A percentile compares a stretch with the other conserved stretches of the same genome.
Evolutionary conservation across 2,888 invertebrate genomes (phyloP).

Genomic region (Clivina fossor): DNA sequence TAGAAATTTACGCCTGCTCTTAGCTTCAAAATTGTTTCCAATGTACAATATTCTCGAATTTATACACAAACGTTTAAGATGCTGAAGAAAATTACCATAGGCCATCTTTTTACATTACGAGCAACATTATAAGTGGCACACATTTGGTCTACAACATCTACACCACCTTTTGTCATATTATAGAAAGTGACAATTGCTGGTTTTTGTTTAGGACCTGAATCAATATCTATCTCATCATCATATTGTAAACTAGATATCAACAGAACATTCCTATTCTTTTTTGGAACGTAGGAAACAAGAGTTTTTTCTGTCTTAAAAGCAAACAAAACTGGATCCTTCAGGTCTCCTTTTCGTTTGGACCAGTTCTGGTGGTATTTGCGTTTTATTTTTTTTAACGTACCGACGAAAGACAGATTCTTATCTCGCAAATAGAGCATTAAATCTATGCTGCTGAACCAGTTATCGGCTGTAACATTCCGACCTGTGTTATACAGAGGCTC

Average conservation of each 20-base stretch:
- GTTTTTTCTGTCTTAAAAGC: slow-evolving; percentile 4
- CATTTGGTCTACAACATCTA: slow-evolving; percentile 1
- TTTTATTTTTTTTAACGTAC: slow-evolving; percentile 30
- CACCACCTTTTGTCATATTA: slow-evolving; percentile 3
- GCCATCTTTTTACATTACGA: not conserved
- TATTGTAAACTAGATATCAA: too few species aligned
- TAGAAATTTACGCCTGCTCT: too few species aligned
- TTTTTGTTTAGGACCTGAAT: not conserved
- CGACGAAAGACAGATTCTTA: slow-evolving; percentile 29
- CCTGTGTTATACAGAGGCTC: slow-evolving; percentile 35
- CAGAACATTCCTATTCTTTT: slow-evolving; percentile 2
- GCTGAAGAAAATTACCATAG: slow-evolving; percentile 8
- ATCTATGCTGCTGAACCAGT: slow-evolving; percentile 36
- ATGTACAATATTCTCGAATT: too few species aligned
- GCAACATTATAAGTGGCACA: slow-evolving; percentile 13
- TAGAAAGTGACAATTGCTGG: slow-evolving; percentile 11
- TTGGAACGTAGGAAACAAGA: slow-evolving; percentile 9
- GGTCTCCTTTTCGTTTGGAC: not conserved
- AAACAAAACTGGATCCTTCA: slow-evolving; percentile 3
- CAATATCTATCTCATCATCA: too few species aligned
- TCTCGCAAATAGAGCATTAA: slow-evolving; percentile 29
- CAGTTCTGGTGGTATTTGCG: slow-evolving; percentile 3
- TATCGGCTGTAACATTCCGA: slow-evolving; percentile 37
- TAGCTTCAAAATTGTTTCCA: too few species aligned
- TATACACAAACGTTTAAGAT: too few species aligned